Base-by-base conservation (phyloP, 2,888 invertebrate genomes). In the Abrostola triplasia region DNA sequence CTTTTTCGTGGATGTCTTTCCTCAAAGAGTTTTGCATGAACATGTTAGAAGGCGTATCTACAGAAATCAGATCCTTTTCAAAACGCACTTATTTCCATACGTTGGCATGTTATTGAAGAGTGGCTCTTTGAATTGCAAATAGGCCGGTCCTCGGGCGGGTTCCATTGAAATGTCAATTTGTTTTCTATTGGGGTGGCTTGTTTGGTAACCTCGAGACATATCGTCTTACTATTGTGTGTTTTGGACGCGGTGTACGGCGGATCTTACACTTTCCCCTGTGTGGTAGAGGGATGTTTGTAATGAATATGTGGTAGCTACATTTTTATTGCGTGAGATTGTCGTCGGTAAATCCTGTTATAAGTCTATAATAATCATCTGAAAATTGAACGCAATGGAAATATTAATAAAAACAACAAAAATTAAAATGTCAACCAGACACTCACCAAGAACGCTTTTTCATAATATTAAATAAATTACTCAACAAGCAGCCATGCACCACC, bases 101-200 rank as follows among this genome's bases (percentile, higher is more conserved):
- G 88, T 84, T 88, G 85, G 89, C 86, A 83, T 88, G 91, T 90
- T 92, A 92, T 93, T 91, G 93, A 90, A 84, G 88, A 92, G 87
- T 88, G 85, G 85, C 83, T 85, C 91, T 92, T 94, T 94, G 93
- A 94, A 93, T 94, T 94, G 94, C 92, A 93, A 94, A 94, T 94
- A 86, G 81, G 84, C 77, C 71, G 84, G 88, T 88, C 91, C 88
- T 87, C 85, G 87, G 89, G 87, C 87, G 87, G 85, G 85, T 84
- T 80, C 91, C 85, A 93, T 94, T 92, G 91, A 94, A 92, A 93
- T 90, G 94, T 92, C 94, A 93, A 94, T 94, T 94, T 93, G 92
- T 94, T 94, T 93, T 92, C 92, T 91, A 92, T 92, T 89, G 91
- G 91, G 91, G 90, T 89, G 73, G 70, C 62, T 80, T 73, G 79